phyloP scores from a whole-genome alignment of 2,113 vertebrate species.

The Polyodon spathula region DNA sequence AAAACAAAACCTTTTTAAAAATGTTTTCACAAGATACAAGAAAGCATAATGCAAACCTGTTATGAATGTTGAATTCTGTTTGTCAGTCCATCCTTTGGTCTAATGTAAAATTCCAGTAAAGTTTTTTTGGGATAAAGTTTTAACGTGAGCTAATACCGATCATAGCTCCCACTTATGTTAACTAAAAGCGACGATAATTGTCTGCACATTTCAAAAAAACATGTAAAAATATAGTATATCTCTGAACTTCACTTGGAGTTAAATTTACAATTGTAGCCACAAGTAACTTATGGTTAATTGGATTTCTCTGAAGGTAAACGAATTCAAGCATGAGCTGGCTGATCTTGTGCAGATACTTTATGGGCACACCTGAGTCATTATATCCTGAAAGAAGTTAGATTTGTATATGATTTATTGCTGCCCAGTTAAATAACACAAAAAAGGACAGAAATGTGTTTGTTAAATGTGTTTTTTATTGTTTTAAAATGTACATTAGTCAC shows the following conservation, averaged over 20 bases:
- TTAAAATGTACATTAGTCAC: no score
- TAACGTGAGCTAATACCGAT: no score
- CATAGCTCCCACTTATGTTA: no score
- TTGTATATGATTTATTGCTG: not conserved
- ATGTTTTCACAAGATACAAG: not conserved
- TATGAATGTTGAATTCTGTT: not conserved
- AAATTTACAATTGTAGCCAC: constrained; percentile 48
- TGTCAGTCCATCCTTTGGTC: no score
- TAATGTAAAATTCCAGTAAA: no score
- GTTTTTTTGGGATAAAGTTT: no score
- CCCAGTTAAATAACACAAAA: no score
- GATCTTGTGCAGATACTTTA: constrained; percentile 48
- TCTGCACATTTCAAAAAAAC: not conserved
- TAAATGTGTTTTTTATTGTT: no score
- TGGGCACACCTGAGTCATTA: constrained; percentile 64
- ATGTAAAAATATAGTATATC: constrained; percentile 48
- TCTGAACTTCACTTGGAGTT: constrained; percentile 63
- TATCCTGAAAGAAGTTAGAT: constrained; percentile 57
- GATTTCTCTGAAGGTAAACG: constrained; percentile 60
- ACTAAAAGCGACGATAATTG: no score
- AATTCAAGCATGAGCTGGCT: constrained; percentile 70
- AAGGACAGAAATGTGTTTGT: no score
- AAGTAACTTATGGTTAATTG: constrained; percentile 70
- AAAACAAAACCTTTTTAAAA: not conserved
- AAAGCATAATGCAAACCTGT: not conserved